Evolutionary conservation across 2,888 invertebrate genomes (phyloP), one percentile per base, ranked within the genome.

Genomic region (Morpho achilles): DNA sequence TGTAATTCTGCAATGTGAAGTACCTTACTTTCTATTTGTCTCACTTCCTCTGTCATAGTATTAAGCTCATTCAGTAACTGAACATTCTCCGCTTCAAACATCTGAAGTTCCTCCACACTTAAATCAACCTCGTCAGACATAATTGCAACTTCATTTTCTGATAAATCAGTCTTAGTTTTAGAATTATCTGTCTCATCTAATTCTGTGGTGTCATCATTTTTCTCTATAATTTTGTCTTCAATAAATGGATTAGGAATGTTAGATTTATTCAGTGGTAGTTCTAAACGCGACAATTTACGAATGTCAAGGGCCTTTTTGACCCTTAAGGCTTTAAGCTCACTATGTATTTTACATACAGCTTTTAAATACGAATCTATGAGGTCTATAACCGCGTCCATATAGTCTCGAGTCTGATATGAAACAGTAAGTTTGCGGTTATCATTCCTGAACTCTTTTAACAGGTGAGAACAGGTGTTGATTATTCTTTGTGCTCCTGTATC

Each of bases 1-100:
- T 99, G 99, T 39, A 99, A 87, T 79, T 97, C 96, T 2, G 98
- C 97, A 72, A 99, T 98, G 77, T 98, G 97, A 0, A 98, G 94
- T 0, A 99, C 98, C 91, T 98, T 98, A 71, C 94, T 95, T 74
- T 96, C 96, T 71, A 97, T 96, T 78, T 95, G 96, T 79, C 94
- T 94, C 0, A 98, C 97, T 87, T 99, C 98, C 73, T 98, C 97
- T 0, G 96, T 95, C 75, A 98, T 91, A 59, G 94, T 96, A 77
- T 97, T 97, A 51, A 99, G 87, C 70, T 98, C 96, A 75, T 97
- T 96, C 72, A 95, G 95, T 8, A 99, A 85, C 67, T 95, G 95
- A 57, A 95, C 93, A 82, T 99, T 99, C 87, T 99, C 99, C 0
- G 95, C 93, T 80, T 98, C 97, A 81, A 98, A 96, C 93, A 98